Base-by-base conservation (phyloP, 2,797 vertebrate species). In the Taeniopygia guttata region DNA sequence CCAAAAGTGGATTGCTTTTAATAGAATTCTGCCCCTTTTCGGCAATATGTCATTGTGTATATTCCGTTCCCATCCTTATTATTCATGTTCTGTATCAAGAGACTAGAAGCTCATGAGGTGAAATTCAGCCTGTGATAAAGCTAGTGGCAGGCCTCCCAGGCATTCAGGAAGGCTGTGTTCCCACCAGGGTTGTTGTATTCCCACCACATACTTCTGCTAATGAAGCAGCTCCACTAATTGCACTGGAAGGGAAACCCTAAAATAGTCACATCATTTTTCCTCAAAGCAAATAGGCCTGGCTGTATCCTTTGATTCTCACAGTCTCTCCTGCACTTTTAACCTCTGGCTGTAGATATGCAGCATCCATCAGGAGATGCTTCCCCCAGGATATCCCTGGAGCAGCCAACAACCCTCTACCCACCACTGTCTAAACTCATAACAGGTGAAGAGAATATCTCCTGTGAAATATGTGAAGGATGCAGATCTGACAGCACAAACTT, bases 361-460 rank as follows among this genome's bases (percentile, higher is more conserved):
- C 59, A 83, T 81, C 58, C 76, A 52, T 68, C 77, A 93, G 63
- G 32, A 85, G 68, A 78, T 32, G 49, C 30, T 29, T 86, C 42
- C 36, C 70, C 15, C 26, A 93, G 67, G 42, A 93, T 30, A 82
- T 58, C 78, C 94, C 48, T 82, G n/a, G 18, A 83, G 70, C 38
- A 82, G n/a, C 25, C 63, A 92, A 32, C 32, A 82, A 48, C 3
- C 23, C 42, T 79, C 82, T 92, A 75, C 79, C 54, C 52, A 49
- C 25, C 38, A 30, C 45, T 87, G 43, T 48, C 64, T 82, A 84
- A 95, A 87, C 74, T 70, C 58, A 55, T 6, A 94, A 51, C 75
- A 90, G 87, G 94, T 88, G 95, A 95, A 62, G 52, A 96, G 68
- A 84, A 70, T 54, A 77, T 74, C 73, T 95, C 51, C 69, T 64